Percentiles rank a stretch among this genome's conserved stretches.
These are phyloP conservation scores for Rosalia funebris DNA, from an alignment of 2,888 invertebrate species.

Conservation along the genomic window DNA sequence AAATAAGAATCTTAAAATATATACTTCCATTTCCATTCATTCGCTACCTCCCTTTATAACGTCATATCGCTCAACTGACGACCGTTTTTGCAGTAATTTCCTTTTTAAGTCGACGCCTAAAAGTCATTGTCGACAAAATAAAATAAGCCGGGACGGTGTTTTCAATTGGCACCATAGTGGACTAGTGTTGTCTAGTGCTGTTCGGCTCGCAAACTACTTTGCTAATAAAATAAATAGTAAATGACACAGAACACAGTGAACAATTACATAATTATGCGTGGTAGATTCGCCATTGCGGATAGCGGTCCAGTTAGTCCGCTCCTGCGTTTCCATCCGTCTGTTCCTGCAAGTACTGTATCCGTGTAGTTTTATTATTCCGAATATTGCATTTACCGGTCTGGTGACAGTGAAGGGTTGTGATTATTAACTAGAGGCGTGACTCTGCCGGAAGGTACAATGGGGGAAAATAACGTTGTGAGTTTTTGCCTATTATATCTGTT, in stretches of 20 bases:
- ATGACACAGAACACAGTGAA: conserved; percentile 30
- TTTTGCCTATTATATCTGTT: too few relatives aligned
- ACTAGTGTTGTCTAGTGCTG: neutral
- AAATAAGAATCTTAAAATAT: too few relatives aligned
- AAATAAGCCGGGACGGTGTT: too few relatives aligned
- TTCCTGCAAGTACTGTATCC: conserved; percentile 3
- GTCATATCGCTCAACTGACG: too few relatives aligned
- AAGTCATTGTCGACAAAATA: too few relatives aligned
- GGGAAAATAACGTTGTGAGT: neutral
- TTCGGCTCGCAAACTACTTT: conserved; percentile 19
- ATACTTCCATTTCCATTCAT: too few relatives aligned
- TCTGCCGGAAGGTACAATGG: neutral
- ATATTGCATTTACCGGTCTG: neutral
- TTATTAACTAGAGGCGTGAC: neutral
- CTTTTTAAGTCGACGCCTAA: too few relatives aligned
- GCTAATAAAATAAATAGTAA: conserved; percentile 27
- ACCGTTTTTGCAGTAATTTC: too few relatives aligned
- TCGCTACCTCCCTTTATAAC: too few relatives aligned
- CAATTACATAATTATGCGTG: conserved; percentile 32
- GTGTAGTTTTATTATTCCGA: neutral
- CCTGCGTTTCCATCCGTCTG: conserved; percentile 34
- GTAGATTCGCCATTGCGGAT: conserved; percentile 30
- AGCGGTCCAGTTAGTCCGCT: conserved; percentile 36
- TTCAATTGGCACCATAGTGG: neutral
- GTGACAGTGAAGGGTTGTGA: neutral